These are phyloP conservation scores for Parapristionchus giblindavisi DNA, from an alignment of 2,888 invertebrate species.

Conservation along the genomic window DNA sequence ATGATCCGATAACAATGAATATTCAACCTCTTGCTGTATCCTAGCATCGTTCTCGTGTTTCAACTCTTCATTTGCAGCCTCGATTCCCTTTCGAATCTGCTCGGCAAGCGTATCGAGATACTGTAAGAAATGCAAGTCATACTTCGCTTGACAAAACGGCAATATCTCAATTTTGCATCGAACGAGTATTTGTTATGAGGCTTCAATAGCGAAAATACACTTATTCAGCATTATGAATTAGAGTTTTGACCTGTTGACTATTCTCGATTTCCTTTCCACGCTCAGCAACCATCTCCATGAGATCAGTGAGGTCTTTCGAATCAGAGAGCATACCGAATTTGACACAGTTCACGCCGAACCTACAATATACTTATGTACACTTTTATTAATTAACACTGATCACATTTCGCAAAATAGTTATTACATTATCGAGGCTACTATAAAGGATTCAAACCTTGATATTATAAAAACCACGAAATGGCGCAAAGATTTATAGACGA, in stretches of 20 bases:
- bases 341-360: slow-evolving; percentile 53
- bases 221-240: too few species aligned
- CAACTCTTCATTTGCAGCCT: slow-evolving; percentile 89
- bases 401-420: too few species aligned
- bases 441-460: neutral
- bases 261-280: slow-evolving; percentile 93
- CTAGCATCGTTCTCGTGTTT: slow-evolving; percentile 88
- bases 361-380: neutral
- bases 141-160: too few species aligned
- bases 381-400: neutral
- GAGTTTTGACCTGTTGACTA: slow-evolving; percentile 76
- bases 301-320: slow-evolving; percentile 84
- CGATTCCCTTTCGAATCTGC: slow-evolving; percentile 85
- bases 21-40: slow-evolving; percentile 83
- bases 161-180: too few species aligned
- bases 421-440: too few species aligned
- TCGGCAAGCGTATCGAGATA: slow-evolving; percentile 94
- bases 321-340: slow-evolving; percentile 91
- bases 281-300: slow-evolving; percentile 84
- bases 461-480: neutral
- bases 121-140: slow-evolving; percentile 72
- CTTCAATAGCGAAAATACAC: neutral
- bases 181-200: neutral
- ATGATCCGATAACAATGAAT: too few species aligned
- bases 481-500: slow-evolving; percentile 88